phyloP scores from a whole-genome alignment of 2,113 vertebrate genomes.

The Otis tarda region DNA sequence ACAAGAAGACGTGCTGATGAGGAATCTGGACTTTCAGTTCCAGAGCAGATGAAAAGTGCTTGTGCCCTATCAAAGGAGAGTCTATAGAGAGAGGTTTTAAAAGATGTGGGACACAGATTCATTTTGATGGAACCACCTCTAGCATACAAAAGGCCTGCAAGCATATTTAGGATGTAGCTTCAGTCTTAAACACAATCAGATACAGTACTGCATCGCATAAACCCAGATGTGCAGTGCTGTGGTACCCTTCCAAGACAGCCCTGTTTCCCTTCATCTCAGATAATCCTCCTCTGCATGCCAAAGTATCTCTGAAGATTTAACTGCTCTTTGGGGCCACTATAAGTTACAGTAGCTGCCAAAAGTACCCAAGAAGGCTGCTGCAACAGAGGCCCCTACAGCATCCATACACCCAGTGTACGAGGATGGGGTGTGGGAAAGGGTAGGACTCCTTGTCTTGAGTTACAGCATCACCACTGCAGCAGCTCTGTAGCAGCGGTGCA shows the following conservation, averaged over 20 bases:
- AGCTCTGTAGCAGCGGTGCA: background rate
- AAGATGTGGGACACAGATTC: background rate
- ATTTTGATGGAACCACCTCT: background rate
- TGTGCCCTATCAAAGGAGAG: background rate
- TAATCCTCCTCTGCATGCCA: background rate
- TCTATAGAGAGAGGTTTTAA: background rate
- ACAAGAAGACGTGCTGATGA: background rate
- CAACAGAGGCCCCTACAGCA: background rate
- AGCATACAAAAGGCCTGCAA: background rate
- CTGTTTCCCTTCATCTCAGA: background rate
- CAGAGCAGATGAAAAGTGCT: background rate
- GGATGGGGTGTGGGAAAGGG: background rate
- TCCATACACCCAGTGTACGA: background rate
- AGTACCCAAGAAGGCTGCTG: background rate
- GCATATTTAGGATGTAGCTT: background rate
- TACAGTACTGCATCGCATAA: background rate
- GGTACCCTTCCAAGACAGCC: background rate
- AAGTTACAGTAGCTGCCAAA: background rate
- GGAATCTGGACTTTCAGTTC: background rate
- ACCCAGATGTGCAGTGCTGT: background rate
- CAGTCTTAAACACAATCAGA: background rate
- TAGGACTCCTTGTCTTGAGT: background rate
- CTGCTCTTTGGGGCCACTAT: background rate
- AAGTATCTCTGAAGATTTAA: background rate
- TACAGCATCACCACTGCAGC: background rate